Evolutionary conservation across 1,140 invertebrate genomes (phyloP).

Genomic region (Acyrthosiphon pisum): DNA sequence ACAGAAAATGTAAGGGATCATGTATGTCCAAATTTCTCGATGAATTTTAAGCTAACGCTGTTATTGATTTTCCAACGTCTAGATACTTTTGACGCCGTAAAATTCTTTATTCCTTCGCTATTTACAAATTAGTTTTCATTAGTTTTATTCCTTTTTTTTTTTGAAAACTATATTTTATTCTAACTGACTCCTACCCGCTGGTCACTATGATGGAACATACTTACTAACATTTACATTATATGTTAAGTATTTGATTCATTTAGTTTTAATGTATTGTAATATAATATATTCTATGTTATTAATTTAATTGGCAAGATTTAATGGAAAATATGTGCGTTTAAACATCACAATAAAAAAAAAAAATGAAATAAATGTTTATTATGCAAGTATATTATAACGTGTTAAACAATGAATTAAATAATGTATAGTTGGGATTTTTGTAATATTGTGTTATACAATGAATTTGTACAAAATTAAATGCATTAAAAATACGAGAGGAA

Average conservation of each 20-base stretch:
- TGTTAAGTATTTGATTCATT: background rate
- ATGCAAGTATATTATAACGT: background rate
- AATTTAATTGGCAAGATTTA: background rate
- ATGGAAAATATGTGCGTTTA: background rate
- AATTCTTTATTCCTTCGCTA: background rate
- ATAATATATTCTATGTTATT: background rate
- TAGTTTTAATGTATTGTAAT: background rate
- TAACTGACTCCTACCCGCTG: too few species aligned
- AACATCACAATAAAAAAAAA: background rate
- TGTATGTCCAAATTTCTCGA: background rate
- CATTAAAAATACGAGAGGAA: background rate
- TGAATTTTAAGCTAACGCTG: background rate
- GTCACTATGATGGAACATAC: background rate
- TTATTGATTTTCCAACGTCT: background rate
- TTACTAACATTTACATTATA: background rate
- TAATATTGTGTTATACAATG: background rate
- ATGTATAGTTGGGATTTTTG: background rate
- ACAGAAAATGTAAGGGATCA: background rate
- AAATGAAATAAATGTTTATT: background rate
- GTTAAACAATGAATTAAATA: background rate
- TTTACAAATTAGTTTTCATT: background rate
- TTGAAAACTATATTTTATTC: background rate
- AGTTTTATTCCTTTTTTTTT: background rate
- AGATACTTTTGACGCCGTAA: background rate
- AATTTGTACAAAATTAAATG: background rate